These are phyloP conservation scores for Carterocephalus palaemon DNA, from an alignment of 2,888 invertebrate species.

Conservation along the genomic window DNA sequence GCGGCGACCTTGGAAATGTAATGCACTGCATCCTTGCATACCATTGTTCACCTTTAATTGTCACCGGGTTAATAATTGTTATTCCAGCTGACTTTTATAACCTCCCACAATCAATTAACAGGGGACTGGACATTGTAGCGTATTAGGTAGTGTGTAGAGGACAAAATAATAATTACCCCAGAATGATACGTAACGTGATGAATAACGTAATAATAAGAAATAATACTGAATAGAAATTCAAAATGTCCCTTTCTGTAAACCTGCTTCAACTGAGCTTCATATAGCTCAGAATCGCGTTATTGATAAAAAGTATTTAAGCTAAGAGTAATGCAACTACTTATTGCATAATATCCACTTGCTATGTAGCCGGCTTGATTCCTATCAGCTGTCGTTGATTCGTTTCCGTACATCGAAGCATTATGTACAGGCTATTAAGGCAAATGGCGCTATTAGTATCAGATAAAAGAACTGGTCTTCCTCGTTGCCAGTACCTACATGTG, in stretches of 20 bases:
- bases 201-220: no score
- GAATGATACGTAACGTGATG: no score
- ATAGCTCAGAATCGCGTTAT: no score
- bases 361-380: no score
- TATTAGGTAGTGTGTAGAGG: no score
- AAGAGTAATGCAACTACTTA: no score
- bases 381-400: not conserved
- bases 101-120: constrained; percentile 53
- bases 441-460: constrained; percentile 14
- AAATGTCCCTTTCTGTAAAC: no score
- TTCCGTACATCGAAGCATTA: constrained; percentile 9
- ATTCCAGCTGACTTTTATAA: constrained; percentile 41
- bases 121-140: constrained; percentile 35
- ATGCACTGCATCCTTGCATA: constrained; percentile 29
- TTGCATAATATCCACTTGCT: no score
- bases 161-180: no score
- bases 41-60: constrained; percentile 34
- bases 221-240: no score
- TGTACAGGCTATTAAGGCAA: constrained; percentile 13
- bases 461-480: constrained; percentile 20
- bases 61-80: constrained; percentile 53
- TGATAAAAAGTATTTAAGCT: no score
- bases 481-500: constrained; percentile 1
- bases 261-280: no score
- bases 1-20: constrained; percentile 48